Base-by-base conservation (phyloP, 2,888 invertebrate species). In the Margaritifera margaritifera region DNA sequence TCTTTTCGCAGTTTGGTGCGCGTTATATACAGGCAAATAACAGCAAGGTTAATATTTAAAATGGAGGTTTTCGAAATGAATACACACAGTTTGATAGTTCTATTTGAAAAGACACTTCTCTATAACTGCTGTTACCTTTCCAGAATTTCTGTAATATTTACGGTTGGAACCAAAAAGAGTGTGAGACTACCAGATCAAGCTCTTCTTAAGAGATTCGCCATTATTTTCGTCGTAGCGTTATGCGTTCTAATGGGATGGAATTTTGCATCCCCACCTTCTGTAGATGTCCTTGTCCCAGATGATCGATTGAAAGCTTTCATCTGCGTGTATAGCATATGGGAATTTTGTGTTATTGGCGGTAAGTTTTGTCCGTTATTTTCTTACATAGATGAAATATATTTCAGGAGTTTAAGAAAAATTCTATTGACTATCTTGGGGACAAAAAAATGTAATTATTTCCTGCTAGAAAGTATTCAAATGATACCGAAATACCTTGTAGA, bases 281-380 rank as follows among this genome's bases (percentile, higher is more conserved):
- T 79, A 2, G 68, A 66, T 6, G 80, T 79, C 19, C 55, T 81
- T 8, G 79, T 70, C 51, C 83, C 80, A 11, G 73, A 70, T 2
- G 71, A 93, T 80, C 94, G 93, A 66, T 91, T 96, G 73, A 94
- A 94, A 89, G 97, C 96, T 91, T 95, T 94, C 86, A 95, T 96
- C 87, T 97, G 97, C 90, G 93, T 94, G 52, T 95, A 95, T 90
- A 96, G 96, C 86, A 96, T 96, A 95, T 97, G 97, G 96, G 96
- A 96, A 92, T 96, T 96, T 90, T 95, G 95, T 88, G 92, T 96
- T 88, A 95, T 95, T 60, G 95, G 96, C 87, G 96, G 96, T 93
- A 84, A 42, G 63, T 60, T n/a, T 15, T 27, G 27, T 8, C 15
- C 2, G 11, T 15, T 42, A 42, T 15, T 42, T 42, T 42, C 42